phyloP scores from a whole-genome alignment of 2,797 vertebrate species.

The Pyrocephalus nanus region DNA sequence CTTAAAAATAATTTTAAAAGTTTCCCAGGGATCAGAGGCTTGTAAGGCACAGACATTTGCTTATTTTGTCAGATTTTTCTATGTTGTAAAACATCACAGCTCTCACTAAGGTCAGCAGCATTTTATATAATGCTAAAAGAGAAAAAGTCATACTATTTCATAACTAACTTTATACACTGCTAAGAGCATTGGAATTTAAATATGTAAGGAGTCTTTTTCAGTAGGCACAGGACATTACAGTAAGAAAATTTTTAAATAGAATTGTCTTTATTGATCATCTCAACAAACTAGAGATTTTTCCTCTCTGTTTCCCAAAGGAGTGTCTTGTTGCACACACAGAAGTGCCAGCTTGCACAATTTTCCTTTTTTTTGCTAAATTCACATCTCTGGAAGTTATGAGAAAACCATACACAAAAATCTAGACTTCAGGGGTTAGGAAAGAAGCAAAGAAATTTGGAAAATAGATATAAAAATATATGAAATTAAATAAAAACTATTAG shows the following conservation, averaged over 20 bases:
- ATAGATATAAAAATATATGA: background rate
- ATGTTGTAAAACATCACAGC: background rate
- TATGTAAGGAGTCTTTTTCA: background rate
- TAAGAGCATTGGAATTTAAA: background rate
- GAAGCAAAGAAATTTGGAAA: background rate
- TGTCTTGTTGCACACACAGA: background rate
- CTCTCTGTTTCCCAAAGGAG: background rate
- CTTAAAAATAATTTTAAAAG: background rate
- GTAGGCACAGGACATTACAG: background rate
- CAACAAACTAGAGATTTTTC: background rate
- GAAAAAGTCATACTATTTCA: background rate
- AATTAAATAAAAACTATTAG: background rate
- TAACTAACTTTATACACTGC: background rate
- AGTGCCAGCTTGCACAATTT: background rate
- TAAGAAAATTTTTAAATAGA: background rate
- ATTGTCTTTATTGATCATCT: background rate
- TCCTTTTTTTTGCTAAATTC: background rate
- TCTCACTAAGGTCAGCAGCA: background rate
- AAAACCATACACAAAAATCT: background rate
- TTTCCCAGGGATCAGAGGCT: conserved; percentile 1
- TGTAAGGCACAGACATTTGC: conserved; percentile 22
- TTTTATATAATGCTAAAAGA: background rate
- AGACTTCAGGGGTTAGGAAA: background rate
- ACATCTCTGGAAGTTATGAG: background rate
- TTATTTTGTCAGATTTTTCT: background rate